Base-by-base conservation (phyloP, 2,797 vertebrate genomes). In the Helicolenus hilgendorfi region DNA sequence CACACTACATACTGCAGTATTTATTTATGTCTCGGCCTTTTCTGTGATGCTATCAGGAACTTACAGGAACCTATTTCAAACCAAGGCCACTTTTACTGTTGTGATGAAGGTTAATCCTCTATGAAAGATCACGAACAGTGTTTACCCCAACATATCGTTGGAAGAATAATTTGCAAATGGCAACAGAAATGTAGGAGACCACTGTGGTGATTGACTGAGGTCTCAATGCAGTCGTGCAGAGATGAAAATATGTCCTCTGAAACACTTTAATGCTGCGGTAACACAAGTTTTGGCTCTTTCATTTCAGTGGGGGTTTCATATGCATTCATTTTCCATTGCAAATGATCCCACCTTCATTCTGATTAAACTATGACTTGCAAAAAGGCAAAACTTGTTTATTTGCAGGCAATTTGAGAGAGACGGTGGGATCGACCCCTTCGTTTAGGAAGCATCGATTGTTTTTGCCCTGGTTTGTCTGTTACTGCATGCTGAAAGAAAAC, bases 21-120 rank as follows among this genome's bases (percentile, higher is more conserved):
- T 84, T 91, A 92, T 93, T 87, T 85, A 80, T 89, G 56, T 88
- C 72, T 72, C 53, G 26, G 33, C 10, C 41, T 86, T 88, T 76
- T 91, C 82, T 77, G 24, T 65, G 15, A 41, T n/a, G 49, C 56
- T 3, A 33, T 79, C 62, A 56, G 70, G 36, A 71, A 22, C n/a
- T 20, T 22, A 76, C 11, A 55, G 3, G 53, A 63, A 62, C 22
- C 24, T 65, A 41, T 73, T 89, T 81, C 14, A 76, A 70, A 79
- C 45, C 56, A 74, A 67, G 58, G 67, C 5, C n/a, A 63, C 18
- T 68, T 67, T 71, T 68, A 45, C 5, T 3, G 5, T 5, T 26
- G 3, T 71, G 26, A 29, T 38, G 27, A 45, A 31, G 18, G 22
- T 69, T 36, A 45, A 41, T 59, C 69, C 11, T 71, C 15, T 60